Conservation (phyloP, 2,888 invertebrate species). For the Cryptocephalus primarius region DNA sequence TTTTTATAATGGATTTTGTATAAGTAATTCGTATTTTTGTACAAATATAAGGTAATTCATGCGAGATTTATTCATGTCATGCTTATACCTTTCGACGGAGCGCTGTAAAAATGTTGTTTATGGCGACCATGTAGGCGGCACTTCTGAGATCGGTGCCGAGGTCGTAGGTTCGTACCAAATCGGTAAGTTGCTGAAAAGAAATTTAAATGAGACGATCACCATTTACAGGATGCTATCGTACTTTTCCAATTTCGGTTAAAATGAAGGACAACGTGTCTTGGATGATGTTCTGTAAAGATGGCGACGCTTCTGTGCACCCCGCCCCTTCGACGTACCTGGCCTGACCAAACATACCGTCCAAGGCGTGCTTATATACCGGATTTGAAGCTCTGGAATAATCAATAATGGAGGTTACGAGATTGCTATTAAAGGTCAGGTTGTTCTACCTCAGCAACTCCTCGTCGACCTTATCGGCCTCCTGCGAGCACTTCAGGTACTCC, state of each 20-base stretch:
- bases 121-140: conserved; percentile 28
- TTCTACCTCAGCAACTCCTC: conserved; percentile 11
- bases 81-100: conserved; percentile 3
- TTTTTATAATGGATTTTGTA: too few relatives aligned
- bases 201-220: too few relatives aligned
- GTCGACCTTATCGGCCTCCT: conserved; percentile 8
- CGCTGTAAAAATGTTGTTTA: conserved; percentile 21
- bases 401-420: not conserved
- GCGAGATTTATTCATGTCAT: too few relatives aligned
- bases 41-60: too few relatives aligned
- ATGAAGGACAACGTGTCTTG: conserved; percentile 5
- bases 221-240: not conserved
- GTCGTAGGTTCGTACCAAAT: conserved; percentile 17
- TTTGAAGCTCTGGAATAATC: not conserved
- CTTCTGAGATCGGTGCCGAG: conserved; percentile 26
- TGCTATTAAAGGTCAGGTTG: not conserved
- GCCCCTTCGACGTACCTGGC: not conserved
- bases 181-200: conserved; percentile 24
- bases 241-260: conserved; percentile 3
- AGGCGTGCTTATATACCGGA: not conserved
- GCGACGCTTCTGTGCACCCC: not conserved
- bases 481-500: conserved; percentile 26
- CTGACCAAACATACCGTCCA: not conserved
- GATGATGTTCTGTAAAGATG: not conserved
- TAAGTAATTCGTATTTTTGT: too few relatives aligned